phyloP scores from a whole-genome alignment of 2,888 invertebrate genomes.

The Pheosia gnoma region DNA sequence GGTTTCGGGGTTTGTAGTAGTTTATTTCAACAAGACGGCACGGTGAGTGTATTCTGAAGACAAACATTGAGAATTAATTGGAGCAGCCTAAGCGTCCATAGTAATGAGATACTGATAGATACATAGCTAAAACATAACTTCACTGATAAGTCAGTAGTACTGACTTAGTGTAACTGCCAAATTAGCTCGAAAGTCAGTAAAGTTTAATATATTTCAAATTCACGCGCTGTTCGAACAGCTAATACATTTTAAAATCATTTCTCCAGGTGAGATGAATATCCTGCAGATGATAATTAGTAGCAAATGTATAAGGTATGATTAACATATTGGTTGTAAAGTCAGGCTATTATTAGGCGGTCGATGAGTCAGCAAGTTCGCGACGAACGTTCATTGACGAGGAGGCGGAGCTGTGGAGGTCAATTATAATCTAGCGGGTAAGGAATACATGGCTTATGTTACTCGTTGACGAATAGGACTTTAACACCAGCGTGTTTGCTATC shows the following conservation, averaged over 20 bases:
- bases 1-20: no score
- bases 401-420: neutral
- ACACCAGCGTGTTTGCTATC: no score
- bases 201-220: neutral
- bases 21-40: no score
- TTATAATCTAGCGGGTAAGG: neutral
- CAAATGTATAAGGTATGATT: neutral
- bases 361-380: neutral
- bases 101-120: no score
- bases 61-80: no score
- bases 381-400: neutral
- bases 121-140: no score
- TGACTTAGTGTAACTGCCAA: no score
- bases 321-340: neutral
- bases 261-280: neutral
- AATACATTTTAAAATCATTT: neutral
- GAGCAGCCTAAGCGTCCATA: no score
- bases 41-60: no score
- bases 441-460: neutral
- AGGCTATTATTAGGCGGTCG: neutral
- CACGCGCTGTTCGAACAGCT: neutral
- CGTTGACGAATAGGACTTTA: no score
- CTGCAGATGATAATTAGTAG: neutral
- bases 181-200: neutral
- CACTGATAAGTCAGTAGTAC: no score